Base-by-base conservation (phyloP, 2,888 invertebrate genomes). In the Octonoba sinensis region DNA sequence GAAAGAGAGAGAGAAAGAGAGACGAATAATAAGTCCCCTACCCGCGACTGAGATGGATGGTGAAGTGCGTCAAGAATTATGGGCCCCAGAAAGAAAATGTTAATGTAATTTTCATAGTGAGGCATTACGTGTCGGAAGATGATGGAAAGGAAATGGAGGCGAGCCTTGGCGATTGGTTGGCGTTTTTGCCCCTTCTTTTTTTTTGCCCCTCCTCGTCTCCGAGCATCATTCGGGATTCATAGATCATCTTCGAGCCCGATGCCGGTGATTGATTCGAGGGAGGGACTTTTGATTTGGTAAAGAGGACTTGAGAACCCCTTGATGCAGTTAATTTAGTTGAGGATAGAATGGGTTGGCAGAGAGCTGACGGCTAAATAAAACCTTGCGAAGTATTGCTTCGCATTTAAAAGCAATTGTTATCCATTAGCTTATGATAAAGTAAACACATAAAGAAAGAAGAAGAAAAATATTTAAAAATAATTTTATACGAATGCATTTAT, bases 71-170 rank as follows among this genome's bases (percentile, higher is more conserved):
- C 70, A 77, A 77, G 77, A 77, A 71, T 77, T 77, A 77, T 77
- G 77, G 71, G 56, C 70, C 64, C 57, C 70, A 54, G 64, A 79
- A 73, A 74, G 79, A 73, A 79, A 79, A 79, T 74, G 79, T 79
- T 79, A 79, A 79, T 79, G 79, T 79, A 79, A 79, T 79, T 79
- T 79, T 79, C 79, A 79, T 79, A 67, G 79, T 66, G 73, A 79
- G 56, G 73, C 79, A 79, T 79, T 79, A 79, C 71, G 73, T 62
- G 73, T 73, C 66, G 71, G 59, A 36, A 70, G 56, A 70, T 49
- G 69, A 54, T 62, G 60, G 70, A 20, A 62, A 65, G 65, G 59
- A 66, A 46, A 51, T 54, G 76, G 59, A 67, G 59, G 49, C 74
- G 54, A 75, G 57, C 65, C 36, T 66, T 59, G 36, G 59, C 74